A percentile compares a stretch with the other conserved stretches of the same genome.
phyloP scores from a whole-genome alignment of 2,797 vertebrate species.

The Gymnoscopelus microlampas region DNA sequence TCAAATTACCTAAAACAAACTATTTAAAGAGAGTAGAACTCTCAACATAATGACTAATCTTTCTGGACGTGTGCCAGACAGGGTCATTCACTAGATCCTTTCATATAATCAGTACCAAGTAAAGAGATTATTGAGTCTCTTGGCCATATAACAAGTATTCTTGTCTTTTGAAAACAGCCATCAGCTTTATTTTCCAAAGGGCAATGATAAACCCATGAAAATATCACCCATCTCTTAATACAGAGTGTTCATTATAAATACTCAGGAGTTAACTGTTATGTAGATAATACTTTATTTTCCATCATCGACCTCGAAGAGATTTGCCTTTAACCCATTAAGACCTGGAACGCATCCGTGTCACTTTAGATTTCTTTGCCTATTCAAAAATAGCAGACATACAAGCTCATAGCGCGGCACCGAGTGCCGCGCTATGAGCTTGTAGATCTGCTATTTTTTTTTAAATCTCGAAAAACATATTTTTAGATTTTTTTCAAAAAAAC shows the following conservation, averaged over 20 bases:
- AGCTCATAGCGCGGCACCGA: no score
- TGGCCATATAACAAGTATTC: constrained; percentile 27
- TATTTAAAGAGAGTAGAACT: constrained; percentile 38
- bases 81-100: background rate
- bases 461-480: no score
- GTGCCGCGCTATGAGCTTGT: no score
- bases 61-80: background rate
- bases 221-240: constrained; percentile 18
- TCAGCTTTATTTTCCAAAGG: constrained; percentile 41
- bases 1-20: background rate
- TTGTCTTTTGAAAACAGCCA: constrained; percentile 27
- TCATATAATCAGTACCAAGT: background rate
- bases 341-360: no score
- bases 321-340: no score
- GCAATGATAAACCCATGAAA: constrained; percentile 50
- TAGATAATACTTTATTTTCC: no score
- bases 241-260: background rate
- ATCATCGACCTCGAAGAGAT: no score
- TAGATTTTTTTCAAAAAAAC: no score
- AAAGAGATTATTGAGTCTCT: background rate
- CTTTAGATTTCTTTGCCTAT: no score
- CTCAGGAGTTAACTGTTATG: no score
- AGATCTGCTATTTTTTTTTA: no score
- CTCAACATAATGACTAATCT: constrained; percentile 11
- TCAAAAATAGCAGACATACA: no score